A percentile compares a stretch with the other conserved stretches of the same genome.
Evolutionary conservation across 2,888 invertebrate genomes (phyloP).

Genomic region (Strigamia crassipes): DNA sequence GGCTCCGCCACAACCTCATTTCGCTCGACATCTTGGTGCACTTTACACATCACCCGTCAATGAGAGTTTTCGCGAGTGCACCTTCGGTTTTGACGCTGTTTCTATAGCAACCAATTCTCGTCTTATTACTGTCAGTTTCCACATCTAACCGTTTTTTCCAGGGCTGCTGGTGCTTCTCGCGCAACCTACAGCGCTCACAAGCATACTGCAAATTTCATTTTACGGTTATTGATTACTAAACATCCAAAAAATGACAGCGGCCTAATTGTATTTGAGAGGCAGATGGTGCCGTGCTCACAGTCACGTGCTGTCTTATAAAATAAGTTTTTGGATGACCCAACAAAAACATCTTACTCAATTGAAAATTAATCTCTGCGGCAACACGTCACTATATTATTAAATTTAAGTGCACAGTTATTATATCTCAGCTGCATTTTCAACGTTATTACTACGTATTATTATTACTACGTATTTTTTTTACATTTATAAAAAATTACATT

Average conservation of each 20-base stretch:
- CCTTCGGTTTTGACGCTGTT: background rate
- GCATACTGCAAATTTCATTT: background rate
- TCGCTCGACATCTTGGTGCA: background rate
- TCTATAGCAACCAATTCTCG: background rate
- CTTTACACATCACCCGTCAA: slow-evolving; percentile 7
- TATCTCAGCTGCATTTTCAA: too few species aligned
- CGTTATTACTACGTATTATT: too few species aligned
- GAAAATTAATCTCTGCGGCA: background rate
- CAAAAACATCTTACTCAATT: background rate
- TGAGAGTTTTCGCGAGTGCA: background rate
- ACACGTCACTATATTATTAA: background rate
- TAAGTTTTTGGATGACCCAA: too few species aligned
- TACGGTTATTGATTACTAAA: slow-evolving; percentile 22
- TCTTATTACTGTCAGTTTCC: slow-evolving; percentile 15
- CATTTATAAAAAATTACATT: background rate
- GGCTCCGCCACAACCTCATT: too few species aligned
- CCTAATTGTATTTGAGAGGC: slow-evolving; percentile 20
- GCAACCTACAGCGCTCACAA: background rate
- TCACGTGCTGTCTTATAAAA: background rate
- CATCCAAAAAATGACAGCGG: slow-evolving; percentile 26
- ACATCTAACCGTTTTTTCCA: background rate
- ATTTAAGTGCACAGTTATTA: background rate
- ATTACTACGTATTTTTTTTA: too few species aligned
- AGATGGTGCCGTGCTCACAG: background rate
- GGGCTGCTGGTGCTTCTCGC: background rate